Conservation (phyloP, 2,888 invertebrate genomes). For the Andrena praecox region DNA sequence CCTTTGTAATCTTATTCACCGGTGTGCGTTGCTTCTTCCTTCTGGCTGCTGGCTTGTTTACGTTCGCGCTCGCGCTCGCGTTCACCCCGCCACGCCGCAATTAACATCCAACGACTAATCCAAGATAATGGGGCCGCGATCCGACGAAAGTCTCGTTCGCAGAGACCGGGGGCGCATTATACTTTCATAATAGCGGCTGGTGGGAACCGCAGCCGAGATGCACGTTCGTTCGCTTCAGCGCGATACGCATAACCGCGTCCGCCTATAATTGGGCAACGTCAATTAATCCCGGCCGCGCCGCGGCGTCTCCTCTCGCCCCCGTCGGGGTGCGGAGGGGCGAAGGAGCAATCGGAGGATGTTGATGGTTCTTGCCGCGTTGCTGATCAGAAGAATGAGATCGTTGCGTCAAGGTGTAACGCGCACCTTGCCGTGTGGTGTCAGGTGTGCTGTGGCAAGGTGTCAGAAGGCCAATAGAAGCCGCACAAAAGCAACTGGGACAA, state of each 20-base stretch:
- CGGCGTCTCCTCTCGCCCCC: constrained; percentile 8
- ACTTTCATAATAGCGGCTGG: constrained; percentile 44
- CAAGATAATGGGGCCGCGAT: constrained; percentile 43
- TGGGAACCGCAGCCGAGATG: constrained; percentile 52
- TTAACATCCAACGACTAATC: constrained; percentile 52
- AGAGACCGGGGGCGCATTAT: constrained; percentile 31
- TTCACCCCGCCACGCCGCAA: constrained; percentile 27
- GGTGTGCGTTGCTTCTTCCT: not conserved
- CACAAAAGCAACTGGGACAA: constrained; percentile 66
- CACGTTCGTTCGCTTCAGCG: constrained; percentile 11
- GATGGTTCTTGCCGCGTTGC: constrained; percentile 25
- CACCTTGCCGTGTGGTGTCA: constrained; percentile 3
- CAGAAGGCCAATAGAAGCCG: constrained; percentile 58
- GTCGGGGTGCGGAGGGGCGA: not conserved
- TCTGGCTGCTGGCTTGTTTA: not conserved
- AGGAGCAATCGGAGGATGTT: not conserved
- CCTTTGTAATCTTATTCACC: not conserved
- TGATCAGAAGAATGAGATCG: constrained; percentile 2
- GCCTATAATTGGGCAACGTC: constrained; percentile 52
- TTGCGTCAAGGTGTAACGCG: constrained; percentile 1
- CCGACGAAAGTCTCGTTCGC: constrained; percentile 49
- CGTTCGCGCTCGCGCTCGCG: not conserved
- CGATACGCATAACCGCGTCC: constrained; percentile 44
- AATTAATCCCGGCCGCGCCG: constrained; percentile 39
- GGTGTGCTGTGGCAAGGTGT: constrained; percentile 16